These are phyloP conservation scores for Ischnus inquisitorius DNA, from an alignment of 2,888 invertebrate species.

Conservation along the genomic window DNA sequence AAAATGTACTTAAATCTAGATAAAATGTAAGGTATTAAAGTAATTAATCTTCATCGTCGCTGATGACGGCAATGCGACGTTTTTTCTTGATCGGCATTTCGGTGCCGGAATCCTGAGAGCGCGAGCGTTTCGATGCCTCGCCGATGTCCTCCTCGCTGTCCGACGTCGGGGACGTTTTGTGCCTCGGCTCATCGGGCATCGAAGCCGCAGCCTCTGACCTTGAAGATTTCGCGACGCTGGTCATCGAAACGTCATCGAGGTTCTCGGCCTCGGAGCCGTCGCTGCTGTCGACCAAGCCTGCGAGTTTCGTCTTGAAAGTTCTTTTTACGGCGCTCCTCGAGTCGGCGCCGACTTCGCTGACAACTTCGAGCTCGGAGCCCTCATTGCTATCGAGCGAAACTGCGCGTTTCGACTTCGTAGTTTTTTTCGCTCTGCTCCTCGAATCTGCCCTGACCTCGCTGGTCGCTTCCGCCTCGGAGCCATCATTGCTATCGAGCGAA, in stretches of 20 bases:
- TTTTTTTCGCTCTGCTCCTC: background rate
- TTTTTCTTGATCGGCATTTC: constrained; percentile 78
- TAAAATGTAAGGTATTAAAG: background rate
- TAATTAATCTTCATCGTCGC: constrained; percentile 79
- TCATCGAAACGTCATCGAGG: constrained; percentile 57
- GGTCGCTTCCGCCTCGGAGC: too few relatives aligned
- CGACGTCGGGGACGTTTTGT: constrained; percentile 6
- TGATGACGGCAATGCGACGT: constrained; percentile 81
- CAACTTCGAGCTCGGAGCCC: too few relatives aligned
- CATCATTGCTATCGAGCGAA: too few relatives aligned
- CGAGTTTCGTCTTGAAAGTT: background rate
- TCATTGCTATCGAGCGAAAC: too few relatives aligned
- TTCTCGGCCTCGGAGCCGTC: background rate
- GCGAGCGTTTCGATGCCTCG: constrained; percentile 77
- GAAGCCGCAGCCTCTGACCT: background rate
- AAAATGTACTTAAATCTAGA: background rate
- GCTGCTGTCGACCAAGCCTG: background rate
- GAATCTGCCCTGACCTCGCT: too few relatives aligned
- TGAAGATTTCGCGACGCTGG: background rate
- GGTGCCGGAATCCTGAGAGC: constrained; percentile 76
- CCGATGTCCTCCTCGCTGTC: constrained; percentile 19
- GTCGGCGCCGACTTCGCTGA: too few relatives aligned
- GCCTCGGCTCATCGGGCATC: constrained; percentile 21
- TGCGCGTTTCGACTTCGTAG: too few relatives aligned
- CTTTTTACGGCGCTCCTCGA: background rate